These are phyloP conservation scores for Distichodus sexfasciatus DNA, from an alignment of 2,797 vertebrate species.

Conservation along the genomic window DNA sequence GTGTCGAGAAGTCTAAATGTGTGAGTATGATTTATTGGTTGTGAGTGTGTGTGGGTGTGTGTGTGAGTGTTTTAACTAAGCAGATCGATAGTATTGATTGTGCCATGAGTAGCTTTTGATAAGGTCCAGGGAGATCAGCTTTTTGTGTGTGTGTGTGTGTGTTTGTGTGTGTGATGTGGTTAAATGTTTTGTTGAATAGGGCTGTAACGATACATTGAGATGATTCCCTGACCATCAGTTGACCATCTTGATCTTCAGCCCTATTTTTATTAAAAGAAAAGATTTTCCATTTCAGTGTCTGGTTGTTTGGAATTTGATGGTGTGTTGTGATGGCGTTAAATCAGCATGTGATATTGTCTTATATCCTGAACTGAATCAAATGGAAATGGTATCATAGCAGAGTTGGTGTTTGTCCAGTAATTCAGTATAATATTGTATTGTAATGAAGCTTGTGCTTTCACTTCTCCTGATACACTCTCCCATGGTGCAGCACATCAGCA, in stretches of 20 bases:
- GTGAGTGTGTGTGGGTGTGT: conserved; percentile 7
- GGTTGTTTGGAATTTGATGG: too few relatives aligned
- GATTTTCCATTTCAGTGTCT: too few relatives aligned
- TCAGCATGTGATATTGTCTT: too few relatives aligned
- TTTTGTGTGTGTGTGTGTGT: conserved; percentile 39
- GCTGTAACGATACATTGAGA: background rate
- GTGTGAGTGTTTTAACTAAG: conserved; percentile 32
- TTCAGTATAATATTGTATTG: too few relatives aligned
- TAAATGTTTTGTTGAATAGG: background rate
- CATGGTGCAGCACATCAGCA: too few relatives aligned
- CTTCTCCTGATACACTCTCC: too few relatives aligned
- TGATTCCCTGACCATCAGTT: background rate
- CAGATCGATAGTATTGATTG: conserved; percentile 66
- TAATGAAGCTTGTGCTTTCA: too few relatives aligned
- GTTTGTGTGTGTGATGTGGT: background rate
- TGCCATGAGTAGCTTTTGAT: conserved; percentile 63
- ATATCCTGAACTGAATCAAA: too few relatives aligned
- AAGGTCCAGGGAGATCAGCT: conserved; percentile 37
- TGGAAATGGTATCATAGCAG: too few relatives aligned
- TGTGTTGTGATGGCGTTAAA: too few relatives aligned
- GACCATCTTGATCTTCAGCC: background rate
- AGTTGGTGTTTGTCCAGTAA: too few relatives aligned
- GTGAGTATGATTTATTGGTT: conserved; percentile 12
- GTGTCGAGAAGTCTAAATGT: conserved; percentile 38
- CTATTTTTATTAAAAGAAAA: too few relatives aligned